These are phyloP conservation scores for Lepilemur septentrionalis DNA, from an alignment of 2,797 vertebrate genomes.

Conservation along the genomic window DNA sequence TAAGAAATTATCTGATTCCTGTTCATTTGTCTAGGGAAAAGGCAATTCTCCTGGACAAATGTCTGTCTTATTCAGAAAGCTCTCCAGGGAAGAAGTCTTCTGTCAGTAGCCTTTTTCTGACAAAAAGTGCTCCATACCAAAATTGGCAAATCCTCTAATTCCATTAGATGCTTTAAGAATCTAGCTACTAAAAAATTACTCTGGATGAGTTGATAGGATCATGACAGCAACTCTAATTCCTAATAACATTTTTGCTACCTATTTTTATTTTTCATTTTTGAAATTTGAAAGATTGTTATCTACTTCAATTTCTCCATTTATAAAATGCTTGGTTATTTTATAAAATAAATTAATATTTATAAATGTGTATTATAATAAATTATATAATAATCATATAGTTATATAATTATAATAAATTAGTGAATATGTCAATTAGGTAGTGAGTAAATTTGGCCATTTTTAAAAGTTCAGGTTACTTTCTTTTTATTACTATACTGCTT, in stretches of 20 bases:
- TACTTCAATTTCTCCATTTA: neutral
- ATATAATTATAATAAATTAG: neutral
- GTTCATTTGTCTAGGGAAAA: neutral
- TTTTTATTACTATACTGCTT: neutral
- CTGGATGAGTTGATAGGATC: neutral
- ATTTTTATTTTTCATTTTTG: neutral
- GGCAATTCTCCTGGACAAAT: neutral
- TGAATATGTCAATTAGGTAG: neutral
- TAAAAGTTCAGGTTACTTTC: neutral
- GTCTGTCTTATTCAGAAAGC: neutral
- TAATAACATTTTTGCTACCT: neutral
- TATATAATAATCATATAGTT: neutral
- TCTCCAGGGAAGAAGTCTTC: neutral
- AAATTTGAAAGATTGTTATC: neutral
- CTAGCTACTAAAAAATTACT: neutral
- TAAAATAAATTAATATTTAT: neutral
- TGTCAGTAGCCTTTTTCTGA: neutral
- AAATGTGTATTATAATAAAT: neutral
- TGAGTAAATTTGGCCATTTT: neutral
- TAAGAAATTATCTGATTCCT: slow-evolving; percentile 25
- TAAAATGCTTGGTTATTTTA: neutral
- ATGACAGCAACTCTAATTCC: neutral
- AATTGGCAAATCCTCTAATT: neutral
- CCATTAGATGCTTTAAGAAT: neutral
- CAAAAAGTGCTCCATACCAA: neutral